Evolutionary conservation across 2,888 invertebrate genomes (phyloP).

Genomic region (Epinotia ramella): DNA sequence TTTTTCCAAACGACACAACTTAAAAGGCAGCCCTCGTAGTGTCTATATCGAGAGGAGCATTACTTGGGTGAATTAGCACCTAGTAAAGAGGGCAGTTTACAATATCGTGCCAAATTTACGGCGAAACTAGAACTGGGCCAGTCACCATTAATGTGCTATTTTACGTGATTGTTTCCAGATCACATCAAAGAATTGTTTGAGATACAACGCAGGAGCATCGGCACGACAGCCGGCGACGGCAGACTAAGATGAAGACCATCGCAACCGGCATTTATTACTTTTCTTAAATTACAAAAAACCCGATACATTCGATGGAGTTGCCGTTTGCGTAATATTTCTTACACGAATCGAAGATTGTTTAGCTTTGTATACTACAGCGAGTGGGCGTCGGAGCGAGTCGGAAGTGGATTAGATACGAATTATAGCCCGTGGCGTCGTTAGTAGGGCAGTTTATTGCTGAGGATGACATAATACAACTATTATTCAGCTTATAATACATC

Average conservation of each 20-base stretch:
- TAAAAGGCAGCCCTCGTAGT: no score
- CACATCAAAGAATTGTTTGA: constrained; percentile 74
- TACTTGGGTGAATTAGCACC: constrained; percentile 70
- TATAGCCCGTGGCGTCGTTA: constrained; percentile 53
- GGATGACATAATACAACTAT: constrained; percentile 46
- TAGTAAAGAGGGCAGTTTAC: constrained; percentile 84
- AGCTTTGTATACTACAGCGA: constrained; percentile 62
- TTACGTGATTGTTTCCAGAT: constrained; percentile 80
- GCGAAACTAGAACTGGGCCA: constrained; percentile 79
- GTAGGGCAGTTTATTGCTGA: constrained; percentile 50
- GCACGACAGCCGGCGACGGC: constrained; percentile 57
- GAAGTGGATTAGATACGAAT: constrained; percentile 63
- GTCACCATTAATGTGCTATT: constrained; percentile 77
- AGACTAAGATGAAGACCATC: constrained; percentile 36
- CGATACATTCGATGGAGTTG: constrained; percentile 14
- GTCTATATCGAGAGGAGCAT: constrained; percentile 45
- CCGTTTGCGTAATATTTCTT: constrained; percentile 36
- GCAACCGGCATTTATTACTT: constrained; percentile 37
- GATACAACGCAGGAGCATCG: constrained; percentile 64
- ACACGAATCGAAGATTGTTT: constrained; percentile 34
- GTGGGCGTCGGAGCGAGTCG: constrained; percentile 61
- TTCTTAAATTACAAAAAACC: constrained; percentile 25
- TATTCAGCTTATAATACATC: constrained; percentile 37
- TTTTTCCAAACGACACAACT: no score
- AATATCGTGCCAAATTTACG: constrained; percentile 81